Conservation (phyloP, 1,140 invertebrate genomes). For the Orius insidiosus region DNA sequence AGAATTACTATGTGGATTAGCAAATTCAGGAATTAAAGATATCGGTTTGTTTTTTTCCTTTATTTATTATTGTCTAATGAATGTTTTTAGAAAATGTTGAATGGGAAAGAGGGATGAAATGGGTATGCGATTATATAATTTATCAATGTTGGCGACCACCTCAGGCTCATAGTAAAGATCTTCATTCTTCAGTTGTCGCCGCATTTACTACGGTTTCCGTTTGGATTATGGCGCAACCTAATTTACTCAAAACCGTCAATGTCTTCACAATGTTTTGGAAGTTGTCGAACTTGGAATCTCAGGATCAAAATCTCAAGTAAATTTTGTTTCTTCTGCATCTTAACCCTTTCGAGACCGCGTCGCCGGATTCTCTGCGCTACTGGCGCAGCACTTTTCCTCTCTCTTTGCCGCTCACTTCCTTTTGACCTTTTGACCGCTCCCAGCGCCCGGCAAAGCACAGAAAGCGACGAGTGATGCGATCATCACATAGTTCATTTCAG, state of each 20-base stretch:
- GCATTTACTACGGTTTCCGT: constrained; percentile 80
- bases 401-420: too few relatives aligned
- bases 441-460: too few relatives aligned
- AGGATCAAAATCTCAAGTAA: constrained; percentile 65
- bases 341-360: not conserved
- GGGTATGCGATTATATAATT: constrained; percentile 95
- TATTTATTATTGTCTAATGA: not conserved
- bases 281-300: constrained; percentile 95
- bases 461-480: too few relatives aligned
- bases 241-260: constrained; percentile 81
- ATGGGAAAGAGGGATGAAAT: constrained; percentile 63
- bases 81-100: constrained; percentile 10
- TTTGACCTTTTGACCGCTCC: not conserved
- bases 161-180: constrained; percentile 87
- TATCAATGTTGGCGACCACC: constrained; percentile 91
- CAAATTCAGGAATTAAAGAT: constrained; percentile 65
- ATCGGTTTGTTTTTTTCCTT: constrained; percentile 41
- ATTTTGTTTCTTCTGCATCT: not conserved
- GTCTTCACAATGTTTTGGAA: constrained; percentile 80
- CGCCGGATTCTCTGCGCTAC: too few relatives aligned
- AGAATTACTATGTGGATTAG: constrained; percentile 76
- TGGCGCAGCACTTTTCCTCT: too few relatives aligned
- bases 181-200: constrained; percentile 93
- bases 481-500: too few relatives aligned
- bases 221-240: constrained; percentile 81